Evolutionary conservation across 2,797 vertebrate genomes (phyloP).

Genomic region (Poeciliopsis paucimaculata): DNA sequence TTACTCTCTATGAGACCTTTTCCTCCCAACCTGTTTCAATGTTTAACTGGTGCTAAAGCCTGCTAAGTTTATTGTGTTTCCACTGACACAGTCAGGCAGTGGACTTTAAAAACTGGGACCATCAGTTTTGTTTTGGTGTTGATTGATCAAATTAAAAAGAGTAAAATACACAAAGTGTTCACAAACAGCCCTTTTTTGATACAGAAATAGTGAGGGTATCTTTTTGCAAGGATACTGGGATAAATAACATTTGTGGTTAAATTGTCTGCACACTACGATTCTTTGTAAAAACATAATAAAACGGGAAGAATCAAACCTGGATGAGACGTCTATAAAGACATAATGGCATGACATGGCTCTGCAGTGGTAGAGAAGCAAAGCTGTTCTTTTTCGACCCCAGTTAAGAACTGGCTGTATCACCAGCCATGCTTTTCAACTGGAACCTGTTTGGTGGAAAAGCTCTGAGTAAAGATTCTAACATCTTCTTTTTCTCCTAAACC

Average conservation of each 20-base stretch:
- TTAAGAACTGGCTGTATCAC: not conserved
- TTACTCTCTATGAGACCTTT: not conserved
- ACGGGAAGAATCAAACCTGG: not conserved
- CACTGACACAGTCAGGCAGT: not conserved
- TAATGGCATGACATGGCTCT: not conserved
- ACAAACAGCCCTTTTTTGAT: not conserved
- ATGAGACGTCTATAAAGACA: not conserved
- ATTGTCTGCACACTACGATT: not conserved
- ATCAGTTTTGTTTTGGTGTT: not conserved
- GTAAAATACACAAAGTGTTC: not conserved
- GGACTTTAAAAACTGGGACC: not conserved
- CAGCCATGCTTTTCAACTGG: not conserved
- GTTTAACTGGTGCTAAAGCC: not conserved
- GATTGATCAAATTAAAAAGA: not conserved
- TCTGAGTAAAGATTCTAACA: not conserved
- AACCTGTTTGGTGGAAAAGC: constrained; percentile 23
- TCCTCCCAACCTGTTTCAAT: not conserved
- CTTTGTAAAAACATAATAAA: not conserved
- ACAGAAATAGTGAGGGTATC: not conserved
- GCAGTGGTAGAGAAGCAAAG: not conserved
- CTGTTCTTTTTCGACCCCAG: not conserved
- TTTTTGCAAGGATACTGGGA: not conserved
- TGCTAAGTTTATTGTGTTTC: not conserved
- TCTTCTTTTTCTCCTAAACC: constrained; percentile 31
- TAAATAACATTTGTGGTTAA: not conserved